Percentiles rank a stretch among this genome's conserved stretches.
Conservation (phyloP, 2,113 vertebrate species). For the Hirundichthys speculiger region DNA sequence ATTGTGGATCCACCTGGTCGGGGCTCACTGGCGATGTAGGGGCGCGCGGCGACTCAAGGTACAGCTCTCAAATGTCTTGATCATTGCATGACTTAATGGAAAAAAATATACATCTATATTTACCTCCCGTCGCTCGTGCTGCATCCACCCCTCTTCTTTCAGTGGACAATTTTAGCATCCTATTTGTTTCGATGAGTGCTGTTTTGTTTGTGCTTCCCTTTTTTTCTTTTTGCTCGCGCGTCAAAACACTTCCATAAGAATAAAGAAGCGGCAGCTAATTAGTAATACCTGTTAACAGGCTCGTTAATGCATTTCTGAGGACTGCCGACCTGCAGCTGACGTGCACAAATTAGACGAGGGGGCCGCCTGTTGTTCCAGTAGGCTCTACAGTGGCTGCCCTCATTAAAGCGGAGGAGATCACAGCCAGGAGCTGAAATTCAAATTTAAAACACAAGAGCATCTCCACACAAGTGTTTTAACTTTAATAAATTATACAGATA, state of each 20-base stretch:
- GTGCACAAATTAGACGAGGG: slow-evolving; percentile 34
- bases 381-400: slow-evolving; percentile 34
- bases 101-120: too few relatives aligned
- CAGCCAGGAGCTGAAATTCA: slow-evolving; percentile 38
- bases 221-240: slow-evolving; percentile 8
- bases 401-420: slow-evolving; percentile 56
- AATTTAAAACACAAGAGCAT: slow-evolving; percentile 30
- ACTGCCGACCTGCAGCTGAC: slow-evolving; percentile 51
- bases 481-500: slow-evolving; percentile 25
- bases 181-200: slow-evolving; percentile 17
- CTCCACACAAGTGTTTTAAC: slow-evolving; percentile 35
- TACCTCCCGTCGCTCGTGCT: slow-evolving; percentile 21
- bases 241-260: slow-evolving; percentile 35
- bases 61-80: slow-evolving; percentile 47
- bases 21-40: slow-evolving; percentile 55
- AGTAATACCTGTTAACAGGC: slow-evolving; percentile 48
- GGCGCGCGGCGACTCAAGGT: slow-evolving; percentile 63
- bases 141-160: slow-evolving; percentile 15
- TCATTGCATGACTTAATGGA: slow-evolving; percentile 41
- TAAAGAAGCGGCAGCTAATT: slow-evolving; percentile 38
- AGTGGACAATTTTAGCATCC: slow-evolving; percentile 26
- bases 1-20: slow-evolving; percentile 37
- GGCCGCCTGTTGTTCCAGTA: slow-evolving; percentile 40
- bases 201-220: not conserved
- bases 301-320: slow-evolving; percentile 31